These are phyloP conservation scores for Equus quagga DNA, from an alignment of 2,113 vertebrate species.

Conservation along the genomic window DNA sequence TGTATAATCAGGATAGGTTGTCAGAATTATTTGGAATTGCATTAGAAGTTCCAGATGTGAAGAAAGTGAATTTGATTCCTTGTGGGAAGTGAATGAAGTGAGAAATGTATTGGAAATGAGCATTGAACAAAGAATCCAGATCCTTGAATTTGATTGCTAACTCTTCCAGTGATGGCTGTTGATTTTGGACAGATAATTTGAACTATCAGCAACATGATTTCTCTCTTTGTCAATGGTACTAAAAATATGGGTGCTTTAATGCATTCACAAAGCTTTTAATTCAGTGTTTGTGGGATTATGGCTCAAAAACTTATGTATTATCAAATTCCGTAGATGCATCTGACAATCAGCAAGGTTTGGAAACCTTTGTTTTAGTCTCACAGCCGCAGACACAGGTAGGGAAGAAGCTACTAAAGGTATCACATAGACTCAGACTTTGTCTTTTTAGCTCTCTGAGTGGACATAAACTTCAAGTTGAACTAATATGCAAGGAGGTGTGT, in stretches of 20 bases:
- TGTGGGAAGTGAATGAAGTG: neutral
- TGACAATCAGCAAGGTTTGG: neutral
- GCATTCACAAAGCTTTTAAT: neutral
- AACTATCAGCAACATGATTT: neutral
- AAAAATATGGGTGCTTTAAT: neutral
- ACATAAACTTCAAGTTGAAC: neutral
- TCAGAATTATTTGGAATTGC: conserved; percentile 22
- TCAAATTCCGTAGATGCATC: neutral
- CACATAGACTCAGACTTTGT: neutral
- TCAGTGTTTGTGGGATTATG: neutral
- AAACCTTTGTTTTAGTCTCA: neutral
- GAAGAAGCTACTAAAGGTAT: neutral
- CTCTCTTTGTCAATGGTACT: neutral
- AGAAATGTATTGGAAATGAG: neutral
- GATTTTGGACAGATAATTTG: neutral
- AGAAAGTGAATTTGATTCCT: neutral
- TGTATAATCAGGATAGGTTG: neutral
- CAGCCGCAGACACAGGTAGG: neutral
- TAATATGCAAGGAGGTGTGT: neutral
- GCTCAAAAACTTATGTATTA: neutral
- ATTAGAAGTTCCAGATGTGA: neutral
- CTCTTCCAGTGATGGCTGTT: neutral
- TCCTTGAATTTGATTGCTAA: neutral
- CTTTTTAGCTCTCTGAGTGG: neutral
- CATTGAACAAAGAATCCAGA: neutral